Base-by-base conservation (phyloP, 2,888 invertebrate species). In the Poecilobothrus nobilitatus region DNA sequence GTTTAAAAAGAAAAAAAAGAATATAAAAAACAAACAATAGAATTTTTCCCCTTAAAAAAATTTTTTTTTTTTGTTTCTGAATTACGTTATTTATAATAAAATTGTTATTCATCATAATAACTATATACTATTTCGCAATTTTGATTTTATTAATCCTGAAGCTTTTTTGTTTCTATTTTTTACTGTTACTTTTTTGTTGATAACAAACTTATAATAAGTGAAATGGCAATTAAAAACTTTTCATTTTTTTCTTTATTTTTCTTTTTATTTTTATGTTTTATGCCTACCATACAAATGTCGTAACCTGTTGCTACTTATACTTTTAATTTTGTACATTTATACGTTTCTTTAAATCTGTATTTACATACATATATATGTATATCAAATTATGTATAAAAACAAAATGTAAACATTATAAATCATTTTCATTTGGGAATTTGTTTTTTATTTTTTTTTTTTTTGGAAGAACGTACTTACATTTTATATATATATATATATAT, bases 301-400 rank as follows among this genome's bases (percentile, higher is more conserved):
- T 53, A 53, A 53, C 53, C 53, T 53, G 53, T 53, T 53, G 53
- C 53, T 53, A 53, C 53, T 53, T 53, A 53, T 53, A 53, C 15
- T 53, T 15, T n/a, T n/a, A n/a, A n/a, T n/a, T n/a, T 6, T 12
- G 15, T 18, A 4, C 27, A 27, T 27, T 27, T 27, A 27, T 27
- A 5, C 5, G 18, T 53, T 12, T 53, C 1, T 18, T 18, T 53
- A 18, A 53, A n/a, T n/a, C n/a, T n/a, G n/a, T n/a, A n/a, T n/a
- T n/a, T n/a, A n/a, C n/a, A n/a, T n/a, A n/a, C n/a, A n/a, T n/a
- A n/a, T n/a, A n/a, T n/a, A n/a, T n/a, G n/a, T n/a, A n/a, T n/a
- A n/a, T n/a, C n/a, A n/a, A n/a, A n/a, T n/a, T 53, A 53, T 53
- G 15, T 53, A 53, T 53, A 1, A 18, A 4, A 53, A 9, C 9